Evolutionary conservation across 2,797 vertebrate species (phyloP).

Genomic region (Tinamus major): DNA sequence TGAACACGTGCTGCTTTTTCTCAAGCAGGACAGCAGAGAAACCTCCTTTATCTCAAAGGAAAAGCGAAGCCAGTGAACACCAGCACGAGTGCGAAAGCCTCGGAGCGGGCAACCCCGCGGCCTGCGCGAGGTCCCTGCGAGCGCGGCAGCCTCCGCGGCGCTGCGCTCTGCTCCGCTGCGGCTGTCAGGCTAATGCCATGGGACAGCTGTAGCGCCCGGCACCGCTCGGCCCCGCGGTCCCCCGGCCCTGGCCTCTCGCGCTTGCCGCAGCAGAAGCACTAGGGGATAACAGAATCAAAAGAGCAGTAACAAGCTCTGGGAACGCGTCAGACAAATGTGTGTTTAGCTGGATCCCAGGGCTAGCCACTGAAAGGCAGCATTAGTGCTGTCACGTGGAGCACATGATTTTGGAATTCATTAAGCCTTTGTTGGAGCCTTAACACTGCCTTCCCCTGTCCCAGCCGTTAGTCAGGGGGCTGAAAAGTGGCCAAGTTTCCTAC

Average conservation of each 20-base stretch:
- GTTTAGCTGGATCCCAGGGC: constrained; percentile 48
- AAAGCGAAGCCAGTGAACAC: fast-evolving
- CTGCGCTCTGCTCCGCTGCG: background rate
- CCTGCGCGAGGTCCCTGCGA: fast-evolving
- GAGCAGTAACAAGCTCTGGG: constrained; percentile 38
- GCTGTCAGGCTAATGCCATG: background rate
- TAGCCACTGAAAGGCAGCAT: constrained; percentile 48
- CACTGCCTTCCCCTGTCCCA: background rate
- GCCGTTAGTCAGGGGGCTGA: constrained; percentile 43
- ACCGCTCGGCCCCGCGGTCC: fast-evolving
- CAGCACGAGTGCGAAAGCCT: fast-evolving
- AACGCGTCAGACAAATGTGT: constrained; percentile 57
- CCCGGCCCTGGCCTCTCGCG: fast-evolving
- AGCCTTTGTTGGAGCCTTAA: constrained; percentile 57
- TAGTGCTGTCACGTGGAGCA: constrained; percentile 65
- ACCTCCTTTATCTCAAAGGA: background rate
- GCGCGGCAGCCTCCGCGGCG: fast-evolving
- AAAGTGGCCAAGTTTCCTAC: background rate
- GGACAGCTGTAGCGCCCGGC: background rate
- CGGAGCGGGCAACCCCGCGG: fast-evolving
- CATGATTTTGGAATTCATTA: constrained; percentile 75
- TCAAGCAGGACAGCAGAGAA: background rate
- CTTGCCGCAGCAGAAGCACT: background rate
- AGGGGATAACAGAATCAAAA: constrained; percentile 51
- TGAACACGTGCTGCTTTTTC: background rate